Percentiles rank a stretch among this genome's conserved stretches.
Conservation (phyloP, 2,113 vertebrate genomes). For the Gallinago jamesoni region DNA sequence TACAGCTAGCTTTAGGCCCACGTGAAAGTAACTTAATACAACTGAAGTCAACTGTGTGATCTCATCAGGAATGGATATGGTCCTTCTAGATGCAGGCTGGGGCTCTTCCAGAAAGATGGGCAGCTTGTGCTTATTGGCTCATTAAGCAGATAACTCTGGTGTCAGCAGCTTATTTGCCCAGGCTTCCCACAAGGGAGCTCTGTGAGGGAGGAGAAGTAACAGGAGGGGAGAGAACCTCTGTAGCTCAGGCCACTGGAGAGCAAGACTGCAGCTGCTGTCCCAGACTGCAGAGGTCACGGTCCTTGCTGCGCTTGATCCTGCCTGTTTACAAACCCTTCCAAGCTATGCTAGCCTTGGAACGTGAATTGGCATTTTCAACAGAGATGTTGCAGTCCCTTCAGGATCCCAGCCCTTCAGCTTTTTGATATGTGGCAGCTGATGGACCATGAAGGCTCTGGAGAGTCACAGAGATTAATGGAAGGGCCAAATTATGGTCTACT, state of each 20-base stretch:
- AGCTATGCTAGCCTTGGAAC: not conserved
- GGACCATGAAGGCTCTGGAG: not conserved
- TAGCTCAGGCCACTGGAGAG: not conserved
- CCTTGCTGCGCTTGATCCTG: not conserved
- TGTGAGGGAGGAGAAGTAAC: not conserved
- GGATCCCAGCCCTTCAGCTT: not conserved
- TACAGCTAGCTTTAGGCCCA: not conserved
- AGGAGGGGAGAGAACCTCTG: not conserved
- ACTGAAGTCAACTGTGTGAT: not conserved
- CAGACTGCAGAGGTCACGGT: not conserved
- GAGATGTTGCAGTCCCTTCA: not conserved
- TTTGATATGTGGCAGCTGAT: not conserved
- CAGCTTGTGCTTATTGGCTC: not conserved
- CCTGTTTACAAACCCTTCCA: not conserved
- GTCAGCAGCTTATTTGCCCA: not conserved
- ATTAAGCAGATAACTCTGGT: not conserved
- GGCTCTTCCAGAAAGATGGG: not conserved
- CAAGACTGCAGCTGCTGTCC: not conserved
- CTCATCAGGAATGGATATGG: not conserved
- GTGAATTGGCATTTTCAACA: not conserved
- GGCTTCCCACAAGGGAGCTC: rapidly evolving
- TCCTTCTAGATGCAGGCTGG: not conserved
- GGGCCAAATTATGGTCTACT: not conserved
- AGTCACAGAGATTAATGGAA: not conserved
- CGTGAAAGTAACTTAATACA: not conserved